Base-by-base conservation (phyloP, 2,797 vertebrate genomes). In the Platalea minor region DNA sequence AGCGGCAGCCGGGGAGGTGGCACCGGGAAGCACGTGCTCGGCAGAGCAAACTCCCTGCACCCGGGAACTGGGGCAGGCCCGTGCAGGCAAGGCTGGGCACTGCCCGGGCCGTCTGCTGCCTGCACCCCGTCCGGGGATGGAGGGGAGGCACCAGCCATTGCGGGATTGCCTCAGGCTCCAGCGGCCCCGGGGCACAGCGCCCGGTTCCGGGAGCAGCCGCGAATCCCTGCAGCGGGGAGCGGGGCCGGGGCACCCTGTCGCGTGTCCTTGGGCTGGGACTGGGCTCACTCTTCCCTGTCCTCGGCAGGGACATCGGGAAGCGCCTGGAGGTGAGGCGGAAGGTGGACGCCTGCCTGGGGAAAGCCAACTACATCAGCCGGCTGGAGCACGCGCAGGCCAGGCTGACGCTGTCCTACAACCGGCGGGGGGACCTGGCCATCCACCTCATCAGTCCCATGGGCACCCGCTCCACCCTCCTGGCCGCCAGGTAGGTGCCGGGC, bases 321-420 rank as follows among this genome's bases (percentile, higher is more conserved):
- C 98, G 94, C 54, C 97, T 99, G 50, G 98, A 98, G 61, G 99
- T 99, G 26, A 98, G 98, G 72, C 98, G 98, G 97, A 98, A 96
- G 1, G 98, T 99, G 97, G 98, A 99, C 0, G 98, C 98, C 26
- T 99, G 99, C 97, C 75, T 97, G 3, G 99, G 99, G 11, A 98
- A 98, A 86, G 97, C 98, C 91, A 98, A 96, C 97, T 98, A 98
- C 33, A 98, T 99, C 97, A 98, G 98, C 48, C 98, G 98, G 17
- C 97, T 99, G 92, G 99, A 99, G 95, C 99, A 99, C 0, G 99
- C 98, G 0, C 99, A 99, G 96, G 99, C 99, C 14, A 97, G 98
- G 85, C 99, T 99, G 95, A 99, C 99, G 0, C 97, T 99, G 96
- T 99, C 99, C 94, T 99, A 99, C 98, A 99, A 99, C 97, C 98